phyloP scores from a whole-genome alignment of 2,888 invertebrate species.

The Drosophila bunnanda region DNA sequence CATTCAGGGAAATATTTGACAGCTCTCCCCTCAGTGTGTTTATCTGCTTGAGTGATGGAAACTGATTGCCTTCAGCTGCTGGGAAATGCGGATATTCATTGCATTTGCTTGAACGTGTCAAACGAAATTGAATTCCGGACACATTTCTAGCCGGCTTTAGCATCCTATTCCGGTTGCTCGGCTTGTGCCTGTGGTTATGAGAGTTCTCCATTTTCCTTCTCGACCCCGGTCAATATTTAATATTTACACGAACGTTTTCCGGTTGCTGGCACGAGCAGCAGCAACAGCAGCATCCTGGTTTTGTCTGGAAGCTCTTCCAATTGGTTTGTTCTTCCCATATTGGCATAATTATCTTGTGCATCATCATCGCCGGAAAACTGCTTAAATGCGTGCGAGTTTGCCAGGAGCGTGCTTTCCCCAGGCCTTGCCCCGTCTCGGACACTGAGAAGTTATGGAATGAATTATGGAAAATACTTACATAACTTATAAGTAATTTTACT shows the following conservation, averaged over 20 bases:
- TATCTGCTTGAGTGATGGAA: slow-evolving; percentile 31
- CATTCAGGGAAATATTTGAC: slow-evolving; percentile 1
- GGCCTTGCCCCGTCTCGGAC: not conserved
- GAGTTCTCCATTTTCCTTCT: not conserved
- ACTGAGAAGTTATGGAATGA: not conserved
- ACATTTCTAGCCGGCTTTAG: slow-evolving; percentile 23
- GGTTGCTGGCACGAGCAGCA: slow-evolving; percentile 4
- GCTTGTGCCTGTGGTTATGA: slow-evolving; percentile 7
- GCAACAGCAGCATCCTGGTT: not conserved
- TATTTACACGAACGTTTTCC: slow-evolving; percentile 36
- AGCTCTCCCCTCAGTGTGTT: not conserved
- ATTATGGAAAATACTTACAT: no score
- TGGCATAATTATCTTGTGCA: slow-evolving; percentile 42
- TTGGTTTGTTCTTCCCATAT: slow-evolving; percentile 26
- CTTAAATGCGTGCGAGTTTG: slow-evolving; percentile 36
- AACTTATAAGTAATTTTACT: not conserved
- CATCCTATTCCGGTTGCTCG: not conserved
- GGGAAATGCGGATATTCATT: slow-evolving; percentile 16
- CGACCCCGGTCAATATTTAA: slow-evolving; percentile 39
- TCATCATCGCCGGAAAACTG: slow-evolving; percentile 23
- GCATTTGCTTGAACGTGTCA: slow-evolving; percentile 42
- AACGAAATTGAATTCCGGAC: slow-evolving; percentile 48
- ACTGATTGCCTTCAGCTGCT: slow-evolving; percentile 31
- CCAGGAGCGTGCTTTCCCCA: not conserved
- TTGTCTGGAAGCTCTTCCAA: slow-evolving; percentile 11